Base-by-base conservation (phyloP, 2,113 vertebrate species). In the Cynopterus brachyotis region DNA sequence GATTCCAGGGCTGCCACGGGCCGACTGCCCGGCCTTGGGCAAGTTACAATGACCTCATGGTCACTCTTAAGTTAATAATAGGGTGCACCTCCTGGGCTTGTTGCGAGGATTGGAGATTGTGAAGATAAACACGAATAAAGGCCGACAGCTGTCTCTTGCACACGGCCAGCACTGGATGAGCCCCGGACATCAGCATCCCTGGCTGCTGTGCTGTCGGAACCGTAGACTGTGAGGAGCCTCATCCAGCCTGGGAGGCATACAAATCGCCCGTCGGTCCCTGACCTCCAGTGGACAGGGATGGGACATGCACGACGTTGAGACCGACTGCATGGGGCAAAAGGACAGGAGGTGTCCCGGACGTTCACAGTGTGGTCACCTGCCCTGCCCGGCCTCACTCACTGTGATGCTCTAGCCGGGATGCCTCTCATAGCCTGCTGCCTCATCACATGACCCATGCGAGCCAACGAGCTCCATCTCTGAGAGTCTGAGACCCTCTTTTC, bases 271-370 rank as follows among this genome's bases (percentile, higher is more conserved):
- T 57, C 28, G 26, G 42, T 0, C 30, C 4, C 60, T 7, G 13
- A 67, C 37, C 69, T 73, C 60, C 42, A 5, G 2, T 12, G 1
- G 6, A 50, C 10, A 40, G 40, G 57, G 28, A 15, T 3, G 32
- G 32, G 17, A 59, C 42, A 5, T 0, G 13, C 37, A 20, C 0
- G 24, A 35, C 3, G 50, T 4, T 16, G 40, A 50, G 3, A n/a
- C 22, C 2, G 0, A 24, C 2, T 0, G 7, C 8, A 1, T 0
- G 11, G 11, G 26, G 5, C 70, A 45, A 6, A 55, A 8, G 30
- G 0, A 12, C 0, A 8, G 1, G 45, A 12, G 26, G 30, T 0
- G 9, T 15, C 59, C 19, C 9, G 16, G 37, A 1, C 5, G 47
- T 17, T 66, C 42, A 3, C 57, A 9, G 2, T 26, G 19, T 0